Base-by-base conservation (phyloP, 2,797 vertebrate species). In the Gila robusta region DNA sequence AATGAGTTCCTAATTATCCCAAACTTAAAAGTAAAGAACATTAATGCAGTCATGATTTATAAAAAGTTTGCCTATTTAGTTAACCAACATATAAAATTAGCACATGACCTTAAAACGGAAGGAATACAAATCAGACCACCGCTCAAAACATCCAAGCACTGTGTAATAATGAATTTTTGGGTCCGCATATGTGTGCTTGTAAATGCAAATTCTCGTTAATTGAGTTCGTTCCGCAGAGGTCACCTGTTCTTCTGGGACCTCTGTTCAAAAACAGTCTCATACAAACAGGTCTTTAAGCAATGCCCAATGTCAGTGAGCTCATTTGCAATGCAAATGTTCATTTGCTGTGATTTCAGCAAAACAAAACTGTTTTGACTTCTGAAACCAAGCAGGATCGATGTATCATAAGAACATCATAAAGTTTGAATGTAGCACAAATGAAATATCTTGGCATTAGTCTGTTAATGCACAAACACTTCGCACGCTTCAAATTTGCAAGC, bases 151-250 rank as follows among this genome's bases (percentile, higher is more conserved):
- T 44, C 66, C 26, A 85, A 70, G 49, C 12, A 35, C 49, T 54
- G 62, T 67, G 26, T 16, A 78, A 70, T 39, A 14, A 32, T 10
- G 14, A 85, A 79, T 70, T 79, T 49, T 44, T 10, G n/a, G 74
- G 64, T 78, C 56, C 37, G 9, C 64, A 79, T 78, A 16, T 28
- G 49, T 59, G 76, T 26, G 35, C 64, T 70, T 79, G 66, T 71
- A 79, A 84, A 84, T 84, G 74, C 74, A 32, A 79, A 79, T 85
- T 79, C 14, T 71, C 59, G 66, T 44, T 85, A 85, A 85, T 85
- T 11, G 77, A 79, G 84, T 49, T 80, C 1, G 39, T 80, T 85
- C 84, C 17, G 23, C 52, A 80, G 77, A 80, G 77, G 77, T 85
- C 84, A 85, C 67, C 74, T 47, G 67, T 41, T 85, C 77, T 72